Evolutionary conservation across 2,888 invertebrate species (phyloP).

Genomic region (Ochlodes sylvanus): DNA sequence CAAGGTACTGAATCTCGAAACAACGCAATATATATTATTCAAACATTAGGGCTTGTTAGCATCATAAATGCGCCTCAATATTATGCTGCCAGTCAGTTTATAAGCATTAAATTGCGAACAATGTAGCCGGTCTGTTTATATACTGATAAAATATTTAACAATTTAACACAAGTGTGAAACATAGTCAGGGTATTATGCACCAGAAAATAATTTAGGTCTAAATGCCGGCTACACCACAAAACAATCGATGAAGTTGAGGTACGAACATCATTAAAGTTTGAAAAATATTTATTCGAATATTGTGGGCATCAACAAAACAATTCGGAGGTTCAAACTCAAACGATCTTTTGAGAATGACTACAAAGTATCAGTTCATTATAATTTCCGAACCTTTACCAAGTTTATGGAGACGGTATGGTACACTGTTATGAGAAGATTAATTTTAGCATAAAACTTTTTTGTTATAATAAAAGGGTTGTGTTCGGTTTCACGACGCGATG

Average conservation of each 20-base stretch:
- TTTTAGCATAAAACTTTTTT: not conserved
- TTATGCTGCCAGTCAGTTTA: not conserved
- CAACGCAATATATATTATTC: not conserved
- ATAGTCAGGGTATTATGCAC: not conserved
- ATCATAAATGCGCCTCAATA: not conserved
- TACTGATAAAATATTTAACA: not conserved
- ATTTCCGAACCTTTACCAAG: not conserved
- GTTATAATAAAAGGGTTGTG: not conserved
- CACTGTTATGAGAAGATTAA: not conserved
- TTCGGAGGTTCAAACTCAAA: no score
- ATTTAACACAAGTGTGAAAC: not conserved
- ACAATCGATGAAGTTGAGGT: not conserved
- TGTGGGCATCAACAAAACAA: not conserved
- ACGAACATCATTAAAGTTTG: not conserved
- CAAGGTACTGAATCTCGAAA: constrained; percentile 8
- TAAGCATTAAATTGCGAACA: not conserved
- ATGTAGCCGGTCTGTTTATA: no score
- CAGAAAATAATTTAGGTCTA: not conserved
- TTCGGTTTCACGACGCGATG: not conserved
- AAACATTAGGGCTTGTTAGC: not conserved
- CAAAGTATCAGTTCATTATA: no score
- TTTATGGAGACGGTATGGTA: not conserved
- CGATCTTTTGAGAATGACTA: no score
- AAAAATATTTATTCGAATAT: not conserved
- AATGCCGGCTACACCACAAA: not conserved